Percentiles rank a stretch among this genome's conserved stretches.
These are phyloP conservation scores for Battus philenor DNA, from an alignment of 1,140 invertebrate species.

Conservation along the genomic window DNA sequence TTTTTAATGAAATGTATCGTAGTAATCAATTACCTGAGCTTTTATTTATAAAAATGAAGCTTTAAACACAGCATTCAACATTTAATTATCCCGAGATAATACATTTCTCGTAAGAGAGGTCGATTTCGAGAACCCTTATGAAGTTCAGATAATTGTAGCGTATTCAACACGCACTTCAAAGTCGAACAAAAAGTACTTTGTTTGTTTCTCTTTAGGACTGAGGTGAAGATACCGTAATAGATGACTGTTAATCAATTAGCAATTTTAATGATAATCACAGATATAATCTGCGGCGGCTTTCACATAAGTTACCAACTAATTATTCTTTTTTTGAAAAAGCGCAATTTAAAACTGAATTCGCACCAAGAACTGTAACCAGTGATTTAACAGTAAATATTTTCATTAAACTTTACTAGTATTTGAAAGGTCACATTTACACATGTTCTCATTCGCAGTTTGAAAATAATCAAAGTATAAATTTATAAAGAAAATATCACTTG, in stretches of 20 bases:
- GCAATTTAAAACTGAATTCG: too few relatives aligned
- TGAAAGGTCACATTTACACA: too few relatives aligned
- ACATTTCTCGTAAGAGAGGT: conserved; percentile 8
- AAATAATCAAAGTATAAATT: too few relatives aligned
- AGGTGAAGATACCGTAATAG: not conserved
- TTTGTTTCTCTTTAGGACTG: not conserved
- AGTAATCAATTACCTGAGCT: not conserved
- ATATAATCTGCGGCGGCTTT: too few relatives aligned
- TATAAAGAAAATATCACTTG: not conserved
- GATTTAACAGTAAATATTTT: too few relatives aligned
- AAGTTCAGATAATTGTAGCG: conserved; percentile 14
- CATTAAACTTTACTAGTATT: too few relatives aligned
- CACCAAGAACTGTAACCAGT: too few relatives aligned
- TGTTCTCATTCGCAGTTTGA: too few relatives aligned
- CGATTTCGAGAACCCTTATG: conserved; percentile 13
- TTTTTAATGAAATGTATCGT: not conserved
- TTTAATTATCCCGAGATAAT: conserved; percentile 7
- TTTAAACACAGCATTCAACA: conserved; percentile 5
- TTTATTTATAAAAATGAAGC: conserved; percentile 5
- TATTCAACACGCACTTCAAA: conserved; percentile 7
- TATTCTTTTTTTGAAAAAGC: too few relatives aligned
- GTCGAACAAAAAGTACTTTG: conserved; percentile 3
- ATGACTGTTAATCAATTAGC: too few relatives aligned
- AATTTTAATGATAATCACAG: too few relatives aligned
- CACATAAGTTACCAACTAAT: too few relatives aligned